Evolutionary conservation across 2,113 vertebrate species (phyloP), one percentile per base, ranked within the genome.

Genomic region (Macrotis lagotis): DNA sequence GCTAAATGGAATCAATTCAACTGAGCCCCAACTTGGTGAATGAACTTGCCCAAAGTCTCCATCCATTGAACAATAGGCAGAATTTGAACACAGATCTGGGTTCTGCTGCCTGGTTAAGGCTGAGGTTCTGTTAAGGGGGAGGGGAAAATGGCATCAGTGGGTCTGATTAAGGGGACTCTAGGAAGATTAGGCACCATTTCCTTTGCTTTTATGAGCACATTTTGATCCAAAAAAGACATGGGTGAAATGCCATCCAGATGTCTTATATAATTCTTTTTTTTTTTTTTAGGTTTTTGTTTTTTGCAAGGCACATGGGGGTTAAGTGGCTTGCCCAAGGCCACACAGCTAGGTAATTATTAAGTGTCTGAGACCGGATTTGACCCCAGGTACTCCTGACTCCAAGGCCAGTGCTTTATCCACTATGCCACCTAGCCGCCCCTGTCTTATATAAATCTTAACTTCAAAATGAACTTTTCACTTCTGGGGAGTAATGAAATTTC

Each of bases 401-500:
- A n/a, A n/a, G n/a, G n/a, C n/a, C n/a, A n/a, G n/a, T n/a, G n/a
- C n/a, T n/a, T n/a, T n/a, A n/a, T n/a, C n/a, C n/a, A n/a, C n/a
- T n/a, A n/a, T n/a, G n/a, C n/a, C n/a, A n/a, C n/a, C n/a, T n/a
- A n/a, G n/a, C n/a, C n/a, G n/a, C n/a, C n/a, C n/a, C n/a, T n/a
- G n/a, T n/a, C n/a, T n/a, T n/a, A n/a, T 89, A 59, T 93, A 49
- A 66, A 95, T 93, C 51, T 53, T 88, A 0, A 74, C 92, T 88
- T 93, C 89, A 26, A 83, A 92, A 22, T 93, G 90, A 89, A 59
- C 50, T 51, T 50, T 26, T 83, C 55, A 83, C 3, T 93, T 95
- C 89, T 89, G 51, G 95, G 90, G 55, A 50, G 92, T 92, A n/a
- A 93, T 92, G 59, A 94, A 25, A 94, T 50, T 91, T 93, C 3